Conservation (phyloP, 2,113 vertebrate genomes). For the Suricata suricatta region DNA sequence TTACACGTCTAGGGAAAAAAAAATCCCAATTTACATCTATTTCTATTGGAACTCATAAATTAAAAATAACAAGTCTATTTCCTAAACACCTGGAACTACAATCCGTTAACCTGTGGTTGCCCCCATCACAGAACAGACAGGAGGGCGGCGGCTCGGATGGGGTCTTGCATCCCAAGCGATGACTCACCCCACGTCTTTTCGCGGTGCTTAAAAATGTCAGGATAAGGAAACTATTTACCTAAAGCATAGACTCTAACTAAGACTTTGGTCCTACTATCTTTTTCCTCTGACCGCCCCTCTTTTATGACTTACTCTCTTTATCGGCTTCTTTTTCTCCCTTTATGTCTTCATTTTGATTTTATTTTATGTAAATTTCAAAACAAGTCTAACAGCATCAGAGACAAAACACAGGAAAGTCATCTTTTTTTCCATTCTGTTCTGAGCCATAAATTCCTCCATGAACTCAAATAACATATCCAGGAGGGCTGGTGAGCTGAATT, state of each 20-base stretch:
- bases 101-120: slow-evolving; percentile 55
- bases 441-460: background rate
- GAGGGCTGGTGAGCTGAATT: background rate
- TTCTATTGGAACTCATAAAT: slow-evolving; percentile 77
- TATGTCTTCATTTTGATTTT: background rate
- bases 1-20: background rate
- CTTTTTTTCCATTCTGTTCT: background rate
- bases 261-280: background rate
- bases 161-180: slow-evolving; percentile 47
- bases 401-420: background rate
- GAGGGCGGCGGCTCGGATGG: background rate
- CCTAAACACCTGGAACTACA: slow-evolving; percentile 75
- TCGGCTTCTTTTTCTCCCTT: background rate
- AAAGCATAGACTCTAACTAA: background rate
- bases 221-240: background rate
- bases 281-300: background rate
- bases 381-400: background rate
- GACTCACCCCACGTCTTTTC: slow-evolving; percentile 58
- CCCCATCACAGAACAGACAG: slow-evolving; percentile 38
- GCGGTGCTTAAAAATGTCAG: slow-evolving; percentile 30
- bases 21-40: background rate
- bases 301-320: background rate
- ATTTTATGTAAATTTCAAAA: slow-evolving; percentile 38
- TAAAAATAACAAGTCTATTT: slow-evolving; percentile 72
- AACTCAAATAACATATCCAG: background rate